Base-by-base conservation (phyloP, 2,797 vertebrate species). In the Anomalospiza imberbis region DNA sequence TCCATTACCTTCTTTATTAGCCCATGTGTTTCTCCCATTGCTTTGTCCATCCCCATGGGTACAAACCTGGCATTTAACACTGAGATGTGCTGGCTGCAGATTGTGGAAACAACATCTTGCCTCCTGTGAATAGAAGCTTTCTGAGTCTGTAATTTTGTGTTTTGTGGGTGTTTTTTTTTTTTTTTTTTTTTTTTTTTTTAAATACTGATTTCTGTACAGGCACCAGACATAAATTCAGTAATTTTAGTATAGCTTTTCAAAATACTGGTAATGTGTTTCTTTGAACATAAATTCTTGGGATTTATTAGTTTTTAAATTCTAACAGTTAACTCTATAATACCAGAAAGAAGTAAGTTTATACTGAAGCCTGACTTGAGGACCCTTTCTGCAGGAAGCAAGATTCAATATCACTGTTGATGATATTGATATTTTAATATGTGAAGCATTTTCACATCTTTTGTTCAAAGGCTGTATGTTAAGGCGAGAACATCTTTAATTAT, bases 381-480 rank as follows among this genome's bases (percentile, higher is more conserved):
- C 1, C 5, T 67, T 61, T 89, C 19, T 78, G 18, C 45, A 87
- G 13, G 45, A 86, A 75, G 17, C 13, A 70, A 84, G 55, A 47
- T 63, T 88, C 55, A 54, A 3, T 74, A 58, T 8, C 18, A 17
- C 6, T 55, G 24, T 26, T 54, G 40, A 85, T 73, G 63, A 38
- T 38, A 38, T 38, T 38, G 38, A 38, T 38, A 38, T 38, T 38
- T 38, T 40, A 77, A 83, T 45, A 19, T 77, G 40, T 57, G 80
- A 91, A 88, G 11, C 18, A 55, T 91, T 93, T 92, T 86, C 62
- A 84, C 68, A 88, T 40, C n/a, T 61, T 80, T 80, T 77, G 10
- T 55, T 93, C 58, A 71, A 91, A 95, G 65, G 13, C 61, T 72
- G 4, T 58, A 32, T 71, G 24, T 72, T 71, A 87, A 93, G 32